phyloP scores from a whole-genome alignment of 2,113 vertebrate species.

The Hippocampus guttulatus region DNA sequence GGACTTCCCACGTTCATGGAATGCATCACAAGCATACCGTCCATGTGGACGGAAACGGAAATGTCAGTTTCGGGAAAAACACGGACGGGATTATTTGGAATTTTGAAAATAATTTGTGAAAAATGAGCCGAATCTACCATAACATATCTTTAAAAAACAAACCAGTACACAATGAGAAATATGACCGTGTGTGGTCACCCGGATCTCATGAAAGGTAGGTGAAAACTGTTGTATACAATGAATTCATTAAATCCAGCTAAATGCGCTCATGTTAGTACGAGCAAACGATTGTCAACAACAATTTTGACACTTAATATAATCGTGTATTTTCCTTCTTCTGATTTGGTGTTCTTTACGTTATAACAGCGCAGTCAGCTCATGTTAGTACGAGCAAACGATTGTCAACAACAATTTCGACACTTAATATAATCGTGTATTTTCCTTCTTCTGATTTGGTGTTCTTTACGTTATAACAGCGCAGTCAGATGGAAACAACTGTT shows the following conservation, averaged over 20 bases:
- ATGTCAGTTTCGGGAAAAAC: conserved; percentile 23
- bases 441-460: not conserved
- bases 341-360: not conserved
- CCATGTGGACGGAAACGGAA: conserved; percentile 43
- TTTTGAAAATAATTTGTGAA: not conserved
- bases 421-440: too few relatives aligned
- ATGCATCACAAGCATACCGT: conserved; percentile 27
- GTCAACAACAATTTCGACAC: too few relatives aligned
- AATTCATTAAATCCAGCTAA: not conserved
- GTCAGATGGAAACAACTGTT: not conserved
- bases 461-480: not conserved
- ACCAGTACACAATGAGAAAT: conserved; percentile 72
- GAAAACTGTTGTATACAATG: not conserved
- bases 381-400: not conserved
- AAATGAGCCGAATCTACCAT: conserved; percentile 81
- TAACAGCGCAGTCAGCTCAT: too few relatives aligned
- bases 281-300: too few relatives aligned
- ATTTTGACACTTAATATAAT: too few relatives aligned
- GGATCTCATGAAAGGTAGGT: conserved; percentile 72
- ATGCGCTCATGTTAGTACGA: not conserved
- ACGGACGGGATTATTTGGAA: not conserved
- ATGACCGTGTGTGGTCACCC: conserved; percentile 65
- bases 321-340: too few relatives aligned
- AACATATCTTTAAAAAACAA: conserved; percentile 75
- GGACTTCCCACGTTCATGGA: too few relatives aligned